Evolutionary conservation across 2,888 invertebrate genomes (phyloP), one percentile per base, ranked within the genome.

Genomic region (Drosophila setosimentum): DNA sequence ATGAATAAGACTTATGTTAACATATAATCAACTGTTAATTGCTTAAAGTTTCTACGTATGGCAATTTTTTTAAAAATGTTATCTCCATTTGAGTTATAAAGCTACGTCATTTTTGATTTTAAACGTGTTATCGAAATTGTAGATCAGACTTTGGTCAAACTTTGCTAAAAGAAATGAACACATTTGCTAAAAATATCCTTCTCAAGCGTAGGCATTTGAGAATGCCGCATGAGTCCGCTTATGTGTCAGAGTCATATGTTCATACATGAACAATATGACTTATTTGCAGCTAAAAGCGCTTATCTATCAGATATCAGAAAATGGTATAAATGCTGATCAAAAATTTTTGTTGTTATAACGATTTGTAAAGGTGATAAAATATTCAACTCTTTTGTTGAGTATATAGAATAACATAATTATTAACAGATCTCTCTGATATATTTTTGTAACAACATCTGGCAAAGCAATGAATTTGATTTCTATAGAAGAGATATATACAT

Each of bases 361-460:
- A 42, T 30, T 32, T 30, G 16, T 45, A 32, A 30, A 16, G 32
- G 33, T 18, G 32, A 42, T 32, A 4, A 58, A 40, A 37, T 27
- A 29, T 49, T 49, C 18, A 18, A 18, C 1, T 29, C 10, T 49
- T 18, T 6, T 27, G n/a, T 29, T 29, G n/a, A 16, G 42, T n/a
- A 30, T 42, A 21, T 55, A 10, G 10, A 45, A 42, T 29, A 30
- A 27, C 35, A 18, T 24, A 24, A 55, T 68, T 21, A 11, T 27
- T 24, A 33, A 7, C 24, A n/a, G 29, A 54, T 6, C 53, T 37
- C 11, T 64, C 53, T 21, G 37, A 51, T 51, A 45, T 66, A 30
- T 35, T 27, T 30, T 21, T 27, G 48, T 53, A 53, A 68, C 68
- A 68, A 21, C 68, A 68, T 68, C 51, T 45, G 37, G 59, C 45